A percentile compares a stretch with the other conserved stretches of the same genome.
Conservation (phyloP, 2,888 invertebrate species). For the Thymelicus sylvestris region DNA sequence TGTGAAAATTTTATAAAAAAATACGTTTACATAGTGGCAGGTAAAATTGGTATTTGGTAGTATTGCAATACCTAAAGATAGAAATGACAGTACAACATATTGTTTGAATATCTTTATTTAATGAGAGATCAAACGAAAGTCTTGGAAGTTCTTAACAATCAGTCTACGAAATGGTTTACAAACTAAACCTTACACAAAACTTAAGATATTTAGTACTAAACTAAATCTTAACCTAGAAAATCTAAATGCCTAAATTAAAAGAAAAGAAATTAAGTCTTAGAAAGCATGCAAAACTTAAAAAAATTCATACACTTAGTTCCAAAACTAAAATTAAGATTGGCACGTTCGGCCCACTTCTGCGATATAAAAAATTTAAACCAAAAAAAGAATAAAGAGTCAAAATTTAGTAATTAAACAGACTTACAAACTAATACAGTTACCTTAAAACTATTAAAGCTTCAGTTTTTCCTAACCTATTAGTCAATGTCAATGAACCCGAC, state of each 20-base stretch:
- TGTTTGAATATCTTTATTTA: slow-evolving; percentile 66
- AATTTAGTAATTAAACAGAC: slow-evolving; percentile 20
- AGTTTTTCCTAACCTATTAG: slow-evolving; percentile 49
- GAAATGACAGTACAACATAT: slow-evolving; percentile 41
- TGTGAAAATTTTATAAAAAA: too few species aligned
- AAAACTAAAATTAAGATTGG: slow-evolving; percentile 62
- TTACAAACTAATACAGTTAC: slow-evolving; percentile 19
- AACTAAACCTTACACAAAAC: slow-evolving; percentile 39
- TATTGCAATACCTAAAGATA: neutral
- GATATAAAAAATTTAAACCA: slow-evolving; percentile 41
- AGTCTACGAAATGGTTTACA: slow-evolving; percentile 61
- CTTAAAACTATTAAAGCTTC: slow-evolving; percentile 72
- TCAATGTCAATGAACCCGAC: slow-evolving; percentile 37
- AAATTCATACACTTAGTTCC: slow-evolving; percentile 35
- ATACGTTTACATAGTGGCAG: too few species aligned
- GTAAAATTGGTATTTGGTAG: too few species aligned
- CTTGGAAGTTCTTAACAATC: slow-evolving; percentile 73
- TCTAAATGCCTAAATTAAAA: slow-evolving; percentile 30
- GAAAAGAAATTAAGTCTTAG: slow-evolving; percentile 44
- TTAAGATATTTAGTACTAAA: slow-evolving; percentile 39
- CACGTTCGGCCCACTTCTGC: slow-evolving; percentile 76
- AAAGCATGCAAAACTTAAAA: slow-evolving; percentile 46
- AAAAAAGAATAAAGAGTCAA: slow-evolving; percentile 44
- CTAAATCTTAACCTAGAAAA: slow-evolving; percentile 41
- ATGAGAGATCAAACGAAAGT: slow-evolving; percentile 84